phyloP scores from a whole-genome alignment of 2,888 invertebrate genomes.

The Cerastis rubricosa region DNA sequence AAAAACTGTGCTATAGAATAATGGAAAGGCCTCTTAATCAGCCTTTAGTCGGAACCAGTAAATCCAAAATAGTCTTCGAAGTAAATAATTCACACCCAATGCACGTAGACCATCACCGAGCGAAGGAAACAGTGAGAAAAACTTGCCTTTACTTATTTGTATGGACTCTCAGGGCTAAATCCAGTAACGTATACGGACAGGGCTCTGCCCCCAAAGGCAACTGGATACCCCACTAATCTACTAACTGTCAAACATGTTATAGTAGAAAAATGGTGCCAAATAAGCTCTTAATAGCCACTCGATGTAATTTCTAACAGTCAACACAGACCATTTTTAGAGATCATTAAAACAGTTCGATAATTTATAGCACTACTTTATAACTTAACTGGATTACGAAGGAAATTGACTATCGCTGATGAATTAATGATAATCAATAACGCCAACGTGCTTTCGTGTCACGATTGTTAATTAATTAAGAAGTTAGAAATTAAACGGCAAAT shows the following conservation, averaged over 20 bases:
- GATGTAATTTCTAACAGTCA: constrained; percentile 56
- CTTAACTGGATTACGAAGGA: constrained; percentile 31
- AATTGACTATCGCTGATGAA: constrained; percentile 46
- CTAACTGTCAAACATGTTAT: constrained; percentile 22
- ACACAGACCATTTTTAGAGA: constrained; percentile 60
- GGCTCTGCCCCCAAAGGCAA: constrained; percentile 54
- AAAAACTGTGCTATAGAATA: not conserved
- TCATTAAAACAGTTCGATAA: constrained; percentile 58
- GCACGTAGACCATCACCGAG: constrained; percentile 27
- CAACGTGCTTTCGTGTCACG: constrained; percentile 12
- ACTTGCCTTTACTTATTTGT: constrained; percentile 48
- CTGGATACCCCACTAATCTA: constrained; percentile 51
- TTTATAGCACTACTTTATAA: constrained; percentile 51
- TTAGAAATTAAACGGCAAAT: not conserved
- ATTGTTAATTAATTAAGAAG: constrained; percentile 4
- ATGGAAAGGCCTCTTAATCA: not conserved
- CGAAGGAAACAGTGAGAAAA: constrained; percentile 47
- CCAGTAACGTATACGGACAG: constrained; percentile 40
- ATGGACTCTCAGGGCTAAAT: constrained; percentile 50
- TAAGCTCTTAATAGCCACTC: constrained; percentile 40
- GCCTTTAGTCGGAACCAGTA: not conserved
- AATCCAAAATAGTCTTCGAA: constrained; percentile 12
- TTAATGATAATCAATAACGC: constrained; percentile 25
- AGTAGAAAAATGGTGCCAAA: constrained; percentile 56
- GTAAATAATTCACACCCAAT: constrained; percentile 30